Conservation (phyloP, 2,888 invertebrate species). For the Mythimna ferrago region DNA sequence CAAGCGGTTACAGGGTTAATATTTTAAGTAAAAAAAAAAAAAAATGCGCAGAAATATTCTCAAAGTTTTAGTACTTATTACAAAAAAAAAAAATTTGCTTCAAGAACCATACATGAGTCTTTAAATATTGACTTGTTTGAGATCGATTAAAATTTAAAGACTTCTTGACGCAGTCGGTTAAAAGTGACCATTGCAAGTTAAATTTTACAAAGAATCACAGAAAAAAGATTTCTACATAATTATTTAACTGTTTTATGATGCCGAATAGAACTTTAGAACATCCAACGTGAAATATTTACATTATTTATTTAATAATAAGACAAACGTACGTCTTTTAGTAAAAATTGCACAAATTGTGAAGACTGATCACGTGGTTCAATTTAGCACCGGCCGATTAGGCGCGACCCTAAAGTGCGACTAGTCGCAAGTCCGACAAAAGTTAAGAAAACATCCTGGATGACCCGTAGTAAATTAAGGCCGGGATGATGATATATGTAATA, state of each 20-base stretch:
- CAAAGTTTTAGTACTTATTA: neutral
- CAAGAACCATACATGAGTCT: neutral
- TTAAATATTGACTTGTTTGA: neutral
- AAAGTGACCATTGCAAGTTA: neutral
- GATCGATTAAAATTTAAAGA: neutral
- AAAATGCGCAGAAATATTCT: neutral
- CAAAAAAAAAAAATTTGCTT: neutral
- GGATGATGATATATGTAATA: neutral
- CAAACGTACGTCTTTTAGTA: slow-evolving; percentile 58
- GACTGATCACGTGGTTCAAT: slow-evolving; percentile 58
- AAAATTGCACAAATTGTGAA: slow-evolving; percentile 65
- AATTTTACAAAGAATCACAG: neutral
- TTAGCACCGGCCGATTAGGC: slow-evolving; percentile 67
- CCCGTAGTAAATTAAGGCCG: slow-evolving; percentile 4
- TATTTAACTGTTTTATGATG: neutral
- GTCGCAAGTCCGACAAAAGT: slow-evolving; percentile 10
- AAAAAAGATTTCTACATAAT: neutral
- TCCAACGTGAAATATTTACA: slow-evolving; percentile 54
- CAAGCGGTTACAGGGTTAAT: neutral
- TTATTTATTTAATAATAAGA: slow-evolving; percentile 59
- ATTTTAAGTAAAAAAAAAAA: neutral
- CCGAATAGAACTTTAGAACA: slow-evolving; percentile 45
- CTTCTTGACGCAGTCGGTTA: neutral
- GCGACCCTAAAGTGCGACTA: slow-evolving; percentile 38
- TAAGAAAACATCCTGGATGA: neutral